These are phyloP conservation scores for Coptodon bakossiorum DNA, from an alignment of 2,113 vertebrate species.

Conservation along the genomic window DNA sequence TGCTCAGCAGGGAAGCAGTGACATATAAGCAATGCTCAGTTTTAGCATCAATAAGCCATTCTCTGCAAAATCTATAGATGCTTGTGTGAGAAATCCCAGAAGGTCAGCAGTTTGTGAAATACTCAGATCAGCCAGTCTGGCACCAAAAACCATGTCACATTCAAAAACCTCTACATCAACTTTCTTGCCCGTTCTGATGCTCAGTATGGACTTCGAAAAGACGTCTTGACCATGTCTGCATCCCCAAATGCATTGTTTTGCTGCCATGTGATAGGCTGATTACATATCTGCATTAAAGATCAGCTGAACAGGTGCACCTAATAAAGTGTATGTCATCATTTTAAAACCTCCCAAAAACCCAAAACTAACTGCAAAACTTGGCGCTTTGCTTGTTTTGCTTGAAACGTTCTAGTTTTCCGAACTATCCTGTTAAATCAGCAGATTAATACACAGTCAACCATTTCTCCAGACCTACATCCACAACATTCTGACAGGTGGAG, in stretches of 20 bases:
- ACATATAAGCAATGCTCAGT: background rate
- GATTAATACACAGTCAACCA: background rate
- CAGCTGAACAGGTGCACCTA: background rate
- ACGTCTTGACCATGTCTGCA: background rate
- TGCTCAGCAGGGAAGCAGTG: background rate
- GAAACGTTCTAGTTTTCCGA: background rate
- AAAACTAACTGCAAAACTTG: background rate
- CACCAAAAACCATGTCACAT: background rate
- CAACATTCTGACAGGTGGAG: constrained; percentile 29
- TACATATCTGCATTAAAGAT: background rate
- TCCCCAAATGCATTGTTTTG: background rate
- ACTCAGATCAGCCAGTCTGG: background rate
- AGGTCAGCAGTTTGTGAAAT: background rate
- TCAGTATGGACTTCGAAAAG: background rate
- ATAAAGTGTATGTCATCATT: background rate
- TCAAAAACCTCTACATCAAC: background rate
- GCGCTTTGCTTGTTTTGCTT: background rate
- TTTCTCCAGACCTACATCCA: background rate
- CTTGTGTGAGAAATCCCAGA: background rate
- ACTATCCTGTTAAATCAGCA: background rate
- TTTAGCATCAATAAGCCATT: background rate
- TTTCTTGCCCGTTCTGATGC: background rate
- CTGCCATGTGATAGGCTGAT: background rate
- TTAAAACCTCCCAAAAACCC: background rate
- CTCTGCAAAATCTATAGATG: background rate